Conservation (phyloP, 2,797 vertebrate species). For the Geotrypetes seraphini region DNA sequence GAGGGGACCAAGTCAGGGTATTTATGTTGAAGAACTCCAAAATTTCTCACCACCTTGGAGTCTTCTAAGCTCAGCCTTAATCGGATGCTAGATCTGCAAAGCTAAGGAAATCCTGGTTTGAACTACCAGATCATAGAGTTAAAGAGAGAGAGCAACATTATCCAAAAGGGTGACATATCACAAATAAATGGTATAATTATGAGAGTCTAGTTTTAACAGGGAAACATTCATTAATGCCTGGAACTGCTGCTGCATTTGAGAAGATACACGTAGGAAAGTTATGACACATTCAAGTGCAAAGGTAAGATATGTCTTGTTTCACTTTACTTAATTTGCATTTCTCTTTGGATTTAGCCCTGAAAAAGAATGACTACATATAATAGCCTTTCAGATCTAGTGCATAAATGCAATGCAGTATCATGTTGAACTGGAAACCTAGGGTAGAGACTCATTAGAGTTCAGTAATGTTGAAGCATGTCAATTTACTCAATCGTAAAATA, state of each 20-base stretch:
- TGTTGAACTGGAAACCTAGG: no score
- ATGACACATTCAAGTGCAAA: slow-evolving; percentile 34
- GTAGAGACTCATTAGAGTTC: no score
- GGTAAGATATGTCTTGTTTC: slow-evolving; percentile 19
- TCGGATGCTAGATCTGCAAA: not conserved
- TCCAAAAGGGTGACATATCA: no score
- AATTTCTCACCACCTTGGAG: slow-evolving; percentile 61
- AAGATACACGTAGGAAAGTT: slow-evolving; percentile 9
- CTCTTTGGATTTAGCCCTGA: not conserved
- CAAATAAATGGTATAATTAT: no score
- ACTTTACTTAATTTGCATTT: not conserved
- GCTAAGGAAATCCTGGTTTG: not conserved
- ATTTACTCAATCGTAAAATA: no score
- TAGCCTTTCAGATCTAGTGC: no score
- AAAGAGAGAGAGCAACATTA: not conserved
- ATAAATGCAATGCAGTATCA: no score
- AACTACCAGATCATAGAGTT: not conserved
- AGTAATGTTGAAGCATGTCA: no score
- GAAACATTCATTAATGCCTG: no score
- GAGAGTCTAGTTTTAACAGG: no score
- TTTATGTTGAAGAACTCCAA: slow-evolving; percentile 21
- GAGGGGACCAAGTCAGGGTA: not conserved
- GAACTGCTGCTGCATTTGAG: not conserved
- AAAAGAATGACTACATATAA: not conserved
- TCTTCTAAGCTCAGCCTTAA: slow-evolving; percentile 1